Evolutionary conservation across 2,888 invertebrate species (phyloP).

Genomic region (Magallana nippona): DNA sequence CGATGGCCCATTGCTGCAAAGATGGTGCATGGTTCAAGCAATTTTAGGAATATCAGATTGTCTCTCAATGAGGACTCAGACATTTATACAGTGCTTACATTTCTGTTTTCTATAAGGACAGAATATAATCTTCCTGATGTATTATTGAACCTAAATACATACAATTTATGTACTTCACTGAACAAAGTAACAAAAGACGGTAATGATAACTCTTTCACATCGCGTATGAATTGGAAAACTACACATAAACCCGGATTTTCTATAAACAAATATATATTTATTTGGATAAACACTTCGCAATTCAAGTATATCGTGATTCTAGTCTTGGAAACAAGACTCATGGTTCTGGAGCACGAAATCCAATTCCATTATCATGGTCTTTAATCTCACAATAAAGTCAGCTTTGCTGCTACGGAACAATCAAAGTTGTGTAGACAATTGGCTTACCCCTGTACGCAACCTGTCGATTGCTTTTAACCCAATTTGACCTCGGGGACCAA

Average conservation of each 20-base stretch:
- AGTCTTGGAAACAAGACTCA: not conserved
- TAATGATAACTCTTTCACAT: too few species aligned
- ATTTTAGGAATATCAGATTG: too few species aligned
- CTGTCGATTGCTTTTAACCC: slow-evolving; percentile 24
- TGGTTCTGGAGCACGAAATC: not conserved
- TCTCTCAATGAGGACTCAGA: too few species aligned
- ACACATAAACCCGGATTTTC: too few species aligned
- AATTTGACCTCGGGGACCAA: slow-evolving; percentile 2
- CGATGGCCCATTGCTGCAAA: not conserved
- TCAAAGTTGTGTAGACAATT: slow-evolving; percentile 6
- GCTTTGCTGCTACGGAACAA: not conserved
- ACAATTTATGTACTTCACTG: too few species aligned
- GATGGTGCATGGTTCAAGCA: not conserved
- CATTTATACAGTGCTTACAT: too few species aligned
- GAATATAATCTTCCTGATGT: too few species aligned
- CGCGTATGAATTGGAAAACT: too few species aligned
- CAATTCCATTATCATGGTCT: slow-evolving; percentile 25
- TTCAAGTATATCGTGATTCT: not conserved
- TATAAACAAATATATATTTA: too few species aligned
- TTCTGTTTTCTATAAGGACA: too few species aligned
- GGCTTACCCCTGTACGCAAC: slow-evolving; percentile 9
- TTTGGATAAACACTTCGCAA: not conserved
- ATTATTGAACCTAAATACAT: too few species aligned
- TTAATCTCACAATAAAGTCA: slow-evolving; percentile 30
- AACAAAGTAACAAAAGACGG: too few species aligned